Percentiles rank a stretch among this genome's conserved stretches.
phyloP scores from a whole-genome alignment of 2,888 invertebrate genomes.

The Drosophila suboccidentalis region DNA sequence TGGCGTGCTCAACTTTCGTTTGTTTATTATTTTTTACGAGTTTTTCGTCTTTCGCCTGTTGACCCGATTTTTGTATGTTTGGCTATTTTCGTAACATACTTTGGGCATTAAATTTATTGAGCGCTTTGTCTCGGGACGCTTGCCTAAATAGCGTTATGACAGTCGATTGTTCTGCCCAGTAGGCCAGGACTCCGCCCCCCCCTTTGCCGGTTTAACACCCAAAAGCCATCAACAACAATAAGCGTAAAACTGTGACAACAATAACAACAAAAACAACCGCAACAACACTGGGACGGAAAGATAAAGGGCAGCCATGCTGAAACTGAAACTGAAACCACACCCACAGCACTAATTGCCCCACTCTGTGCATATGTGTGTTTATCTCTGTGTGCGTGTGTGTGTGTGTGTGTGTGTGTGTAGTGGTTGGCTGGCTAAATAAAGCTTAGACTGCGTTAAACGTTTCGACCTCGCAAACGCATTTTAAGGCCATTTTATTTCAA shows the following conservation, averaged over 20 bases:
- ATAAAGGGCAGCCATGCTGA: slow-evolving; percentile 51
- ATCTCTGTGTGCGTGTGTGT: slow-evolving; percentile 9
- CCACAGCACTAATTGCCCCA: slow-evolving; percentile 73
- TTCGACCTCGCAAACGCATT: slow-evolving; percentile 39
- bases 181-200: neutral
- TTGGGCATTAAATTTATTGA: slow-evolving; percentile 49
- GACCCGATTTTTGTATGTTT: slow-evolving; percentile 21
- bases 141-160: slow-evolving; percentile 49
- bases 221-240: slow-evolving; percentile 51
- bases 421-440: slow-evolving; percentile 49
- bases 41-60: slow-evolving; percentile 9
- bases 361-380: slow-evolving; percentile 22
- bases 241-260: slow-evolving; percentile 40
- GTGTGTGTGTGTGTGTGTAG: slow-evolving; percentile 13
- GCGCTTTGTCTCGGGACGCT: slow-evolving; percentile 21
- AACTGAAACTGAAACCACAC: slow-evolving; percentile 62
- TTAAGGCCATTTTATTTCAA: slow-evolving; percentile 38
- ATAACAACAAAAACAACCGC: slow-evolving; percentile 16
- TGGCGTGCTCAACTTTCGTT: slow-evolving; percentile 22
- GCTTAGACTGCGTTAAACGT: slow-evolving; percentile 57
- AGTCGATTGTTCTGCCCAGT: slow-evolving; percentile 25
- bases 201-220: neutral
- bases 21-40: slow-evolving; percentile 47
- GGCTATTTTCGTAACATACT: slow-evolving; percentile 38
- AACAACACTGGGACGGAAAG: slow-evolving; percentile 50